Evolutionary conservation across 2,888 invertebrate genomes (phyloP).

Genomic region (Protodeltote pygarga): DNA sequence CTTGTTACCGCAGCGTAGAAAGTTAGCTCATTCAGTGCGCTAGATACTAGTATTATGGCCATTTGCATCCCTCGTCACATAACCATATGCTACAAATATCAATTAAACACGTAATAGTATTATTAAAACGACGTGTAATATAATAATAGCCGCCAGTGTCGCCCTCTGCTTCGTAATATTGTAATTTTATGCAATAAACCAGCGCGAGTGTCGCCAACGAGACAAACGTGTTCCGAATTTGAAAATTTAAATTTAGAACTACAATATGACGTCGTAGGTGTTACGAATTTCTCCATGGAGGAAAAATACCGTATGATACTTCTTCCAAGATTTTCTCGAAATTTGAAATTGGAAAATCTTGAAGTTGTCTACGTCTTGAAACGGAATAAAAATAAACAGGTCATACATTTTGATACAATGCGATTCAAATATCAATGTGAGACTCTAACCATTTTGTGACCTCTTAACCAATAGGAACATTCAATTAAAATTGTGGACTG

Average conservation of each 20-base stretch:
- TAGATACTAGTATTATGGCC: too few relatives aligned
- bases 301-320: too few relatives aligned
- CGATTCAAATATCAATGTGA: too few relatives aligned
- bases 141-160: slow-evolving; percentile 30
- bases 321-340: slow-evolving; percentile 7
- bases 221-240: slow-evolving; percentile 75
- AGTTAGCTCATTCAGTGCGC: too few relatives aligned
- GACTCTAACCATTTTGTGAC: too few relatives aligned
- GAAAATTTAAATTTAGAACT: slow-evolving; percentile 69
- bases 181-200: slow-evolving; percentile 81
- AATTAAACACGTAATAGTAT: slow-evolving; percentile 46
- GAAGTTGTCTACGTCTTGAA: neutral
- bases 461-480: too few relatives aligned
- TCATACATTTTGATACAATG: neutral
- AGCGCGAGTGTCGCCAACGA: slow-evolving; percentile 64
- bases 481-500: too few relatives aligned
- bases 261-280: slow-evolving; percentile 38
- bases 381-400: neutral
- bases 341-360: slow-evolving; percentile 19
- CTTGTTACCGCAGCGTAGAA: too few relatives aligned
- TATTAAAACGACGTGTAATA: slow-evolving; percentile 42
- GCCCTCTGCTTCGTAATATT: slow-evolving; percentile 57
- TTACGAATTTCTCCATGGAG: too few relatives aligned
- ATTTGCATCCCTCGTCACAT: neutral
- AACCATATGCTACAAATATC: slow-evolving; percentile 20